These are phyloP conservation scores for Hybognathus amarus DNA, from an alignment of 2,797 vertebrate species.

Conservation along the genomic window DNA sequence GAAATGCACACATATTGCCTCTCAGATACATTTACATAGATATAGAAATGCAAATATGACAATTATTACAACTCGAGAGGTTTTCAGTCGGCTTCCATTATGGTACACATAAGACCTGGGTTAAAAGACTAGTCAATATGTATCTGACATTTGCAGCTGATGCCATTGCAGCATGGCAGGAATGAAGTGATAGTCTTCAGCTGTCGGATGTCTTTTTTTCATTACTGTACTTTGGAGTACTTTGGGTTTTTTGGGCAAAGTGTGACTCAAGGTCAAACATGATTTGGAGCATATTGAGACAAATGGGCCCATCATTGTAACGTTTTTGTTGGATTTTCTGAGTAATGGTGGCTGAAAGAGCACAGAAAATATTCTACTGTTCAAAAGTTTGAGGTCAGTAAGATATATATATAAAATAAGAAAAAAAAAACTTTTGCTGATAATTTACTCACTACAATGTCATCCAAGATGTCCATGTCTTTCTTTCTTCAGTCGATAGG, in stretches of 20 bases:
- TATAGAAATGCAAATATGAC: slow-evolving; percentile 37
- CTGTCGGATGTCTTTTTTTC: slow-evolving; percentile 1
- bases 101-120: background rate
- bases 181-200: background rate
- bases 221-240: background rate
- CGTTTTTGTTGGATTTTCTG: background rate
- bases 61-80: slow-evolving; percentile 14
- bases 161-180: background rate
- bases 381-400: background rate
- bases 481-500: too few relatives aligned
- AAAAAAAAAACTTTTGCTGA: too few relatives aligned
- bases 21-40: slow-evolving; percentile 12
- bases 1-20: slow-evolving; percentile 10
- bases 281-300: background rate
- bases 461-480: too few relatives aligned
- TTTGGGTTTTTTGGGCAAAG: background rate
- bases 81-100: slow-evolving; percentile 13
- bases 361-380: background rate
- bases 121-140: background rate
- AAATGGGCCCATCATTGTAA: background rate
- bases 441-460: too few relatives aligned
- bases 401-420: too few relatives aligned
- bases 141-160: slow-evolving; percentile 27
- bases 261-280: slow-evolving; percentile 12
- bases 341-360: background rate